These are phyloP conservation scores for Zophobas morio DNA, from an alignment of 1,140 invertebrate species.

Conservation along the genomic window DNA sequence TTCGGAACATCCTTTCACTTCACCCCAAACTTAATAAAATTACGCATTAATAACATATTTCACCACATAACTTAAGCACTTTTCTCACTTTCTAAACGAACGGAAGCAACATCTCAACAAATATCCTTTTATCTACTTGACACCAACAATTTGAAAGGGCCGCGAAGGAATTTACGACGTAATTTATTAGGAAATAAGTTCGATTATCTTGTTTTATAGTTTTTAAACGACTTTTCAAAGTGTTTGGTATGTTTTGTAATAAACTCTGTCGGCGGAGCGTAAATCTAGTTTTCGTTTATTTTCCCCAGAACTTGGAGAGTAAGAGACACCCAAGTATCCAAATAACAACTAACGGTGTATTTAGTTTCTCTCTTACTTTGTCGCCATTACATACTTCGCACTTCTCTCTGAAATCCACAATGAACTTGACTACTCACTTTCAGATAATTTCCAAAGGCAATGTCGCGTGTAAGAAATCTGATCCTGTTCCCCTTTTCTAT, in stretches of 20 bases:
- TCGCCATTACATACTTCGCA: background rate
- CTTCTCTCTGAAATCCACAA: conserved; percentile 17
- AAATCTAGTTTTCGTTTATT: conserved; percentile 38
- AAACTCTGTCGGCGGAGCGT: conserved; percentile 33
- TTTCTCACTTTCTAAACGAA: conserved; percentile 24
- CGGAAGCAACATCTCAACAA: conserved; percentile 30
- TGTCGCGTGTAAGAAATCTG: conserved; percentile 40
- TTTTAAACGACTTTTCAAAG: conserved; percentile 43
- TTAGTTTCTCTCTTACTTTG: conserved; percentile 32
- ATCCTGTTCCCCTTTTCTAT: conserved; percentile 32
- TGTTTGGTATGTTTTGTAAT: conserved; percentile 43
- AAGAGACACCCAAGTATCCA: conserved; percentile 33
- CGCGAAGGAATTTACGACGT: conserved; percentile 30
- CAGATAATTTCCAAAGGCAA: conserved; percentile 37
- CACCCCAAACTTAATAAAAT: conserved; percentile 23
- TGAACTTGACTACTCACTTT: conserved; percentile 23
- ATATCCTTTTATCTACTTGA: conserved; percentile 37
- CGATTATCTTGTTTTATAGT: conserved; percentile 42
- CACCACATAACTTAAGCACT: conserved; percentile 30
- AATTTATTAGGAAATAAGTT: conserved; percentile 42
- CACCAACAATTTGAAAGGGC: conserved; percentile 32
- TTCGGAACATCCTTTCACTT: conserved; percentile 14
- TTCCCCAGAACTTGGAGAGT: conserved; percentile 23
- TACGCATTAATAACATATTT: conserved; percentile 36
- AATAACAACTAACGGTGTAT: conserved; percentile 35